A percentile compares a stretch with the other conserved stretches of the same genome.
Evolutionary conservation across 1,140 invertebrate genomes (phyloP).

Genomic region (Cylas formicarius): DNA sequence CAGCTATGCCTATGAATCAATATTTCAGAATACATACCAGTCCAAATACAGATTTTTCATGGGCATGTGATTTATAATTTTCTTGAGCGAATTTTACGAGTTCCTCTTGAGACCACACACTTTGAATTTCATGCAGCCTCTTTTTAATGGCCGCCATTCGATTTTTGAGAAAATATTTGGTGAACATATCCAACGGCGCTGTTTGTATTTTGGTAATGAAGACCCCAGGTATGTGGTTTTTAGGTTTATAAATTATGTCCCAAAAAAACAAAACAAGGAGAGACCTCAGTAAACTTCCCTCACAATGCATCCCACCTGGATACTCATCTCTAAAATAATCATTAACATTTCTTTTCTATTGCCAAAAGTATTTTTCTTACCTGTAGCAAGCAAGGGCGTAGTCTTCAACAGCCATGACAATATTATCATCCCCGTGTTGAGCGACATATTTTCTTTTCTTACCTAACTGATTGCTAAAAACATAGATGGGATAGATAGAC

Average conservation of each 20-base stretch:
- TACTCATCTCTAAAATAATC: conserved; percentile 19
- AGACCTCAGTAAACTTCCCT: conserved; percentile 24
- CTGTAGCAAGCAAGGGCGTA: conserved; percentile 27
- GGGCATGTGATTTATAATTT: conserved; percentile 23
- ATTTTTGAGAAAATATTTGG: conserved; percentile 32
- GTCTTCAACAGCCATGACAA: conserved; percentile 25
- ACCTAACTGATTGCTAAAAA: conserved; percentile 16
- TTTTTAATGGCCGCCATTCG: conserved; percentile 29
- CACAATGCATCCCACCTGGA: conserved; percentile 30
- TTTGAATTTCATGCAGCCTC: conserved; percentile 25
- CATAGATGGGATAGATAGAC: not conserved
- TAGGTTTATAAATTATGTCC: conserved; percentile 33
- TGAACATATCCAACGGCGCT: conserved; percentile 32
- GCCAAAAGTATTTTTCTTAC: too few relatives aligned
- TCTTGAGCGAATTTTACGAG: conserved; percentile 16
- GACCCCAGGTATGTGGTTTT: conserved; percentile 20
- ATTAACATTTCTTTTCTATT: too few relatives aligned
- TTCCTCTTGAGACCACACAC: conserved; percentile 21
- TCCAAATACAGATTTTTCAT: conserved; percentile 9
- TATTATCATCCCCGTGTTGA: conserved; percentile 15
- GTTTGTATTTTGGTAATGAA: conserved; percentile 31
- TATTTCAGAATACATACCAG: too few relatives aligned
- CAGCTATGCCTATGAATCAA: too few relatives aligned
- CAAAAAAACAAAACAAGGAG: conserved; percentile 34
- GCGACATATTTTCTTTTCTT: conserved; percentile 22